Evolutionary conservation across 2,888 invertebrate genomes (phyloP), one percentile per base, ranked within the genome.

Genomic region (Athalia rosae): DNA sequence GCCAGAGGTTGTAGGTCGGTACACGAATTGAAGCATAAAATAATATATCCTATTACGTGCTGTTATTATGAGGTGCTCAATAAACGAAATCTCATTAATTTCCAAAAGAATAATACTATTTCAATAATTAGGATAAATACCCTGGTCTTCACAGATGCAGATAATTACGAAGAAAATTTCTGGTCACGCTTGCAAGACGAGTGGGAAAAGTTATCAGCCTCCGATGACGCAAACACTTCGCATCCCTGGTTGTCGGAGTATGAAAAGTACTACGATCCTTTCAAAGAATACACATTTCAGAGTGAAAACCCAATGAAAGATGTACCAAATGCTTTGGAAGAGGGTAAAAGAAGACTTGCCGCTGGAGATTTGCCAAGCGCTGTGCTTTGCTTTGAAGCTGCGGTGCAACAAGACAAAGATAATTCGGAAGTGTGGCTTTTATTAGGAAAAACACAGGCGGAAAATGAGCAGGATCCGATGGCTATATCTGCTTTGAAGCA

Each of bases 391-490:
- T 99, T 99, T 91, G 99, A 99, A 91, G 97, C 97, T 73, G 98
- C 99, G 8, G 97, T 95, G 3, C 95, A 96, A 86, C 95, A 97
- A 87, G 92, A 95, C 69, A 94, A 95, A 2, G 92, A 94, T 71
- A 95, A 95, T 85, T 91, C 93, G 0, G 95, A 97, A 90, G 95
- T 95, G 0, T 98, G 98, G 98, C 93, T 95, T 80, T 91, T 95
- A 53, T 91, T 98, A 66, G 98, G 98, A 8, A 95, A 95, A 74
- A 96, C 98, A 48, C 98, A 99, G 90, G 98, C 99, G 58, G 98
- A 99, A 92, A 99, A 99, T 91, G 99, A 99, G 91, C 98, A 95
- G 91, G 99, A 99, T 90, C 95, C 96, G 3, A 92, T 94, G 83
- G 98, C 98, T 8, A 99, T 99, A 84, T 94, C 96, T 64, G 99